Percentiles rank a stretch among this genome's conserved stretches.
Conservation (phyloP, 2,797 vertebrate species). For the Neoniphon sammara region DNA sequence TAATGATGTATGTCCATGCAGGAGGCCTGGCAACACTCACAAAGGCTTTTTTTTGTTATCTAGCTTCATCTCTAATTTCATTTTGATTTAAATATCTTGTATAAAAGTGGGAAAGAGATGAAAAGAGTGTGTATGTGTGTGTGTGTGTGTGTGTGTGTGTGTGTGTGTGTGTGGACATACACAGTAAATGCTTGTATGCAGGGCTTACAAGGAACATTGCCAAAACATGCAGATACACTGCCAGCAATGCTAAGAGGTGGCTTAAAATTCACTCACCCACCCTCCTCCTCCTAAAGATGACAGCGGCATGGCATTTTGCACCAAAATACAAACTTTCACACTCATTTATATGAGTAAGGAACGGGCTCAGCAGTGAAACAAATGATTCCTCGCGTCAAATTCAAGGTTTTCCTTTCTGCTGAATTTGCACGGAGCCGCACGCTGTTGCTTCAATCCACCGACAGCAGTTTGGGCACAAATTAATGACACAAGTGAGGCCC, state of each 20-base stretch:
- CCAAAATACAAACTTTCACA: slow-evolving; percentile 50
- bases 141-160: slow-evolving; percentile 21
- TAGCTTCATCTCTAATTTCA: slow-evolving; percentile 39
- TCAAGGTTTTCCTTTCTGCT: slow-evolving; percentile 27
- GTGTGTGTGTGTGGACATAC: slow-evolving; percentile 33
- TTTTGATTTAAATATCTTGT: slow-evolving; percentile 55
- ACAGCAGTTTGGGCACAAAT: slow-evolving; percentile 72
- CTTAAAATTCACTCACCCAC: slow-evolving; percentile 53
- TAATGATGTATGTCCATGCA: neutral
- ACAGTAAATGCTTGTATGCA: slow-evolving; percentile 52
- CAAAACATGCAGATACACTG: slow-evolving; percentile 67
- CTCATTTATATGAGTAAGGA: slow-evolving; percentile 57
- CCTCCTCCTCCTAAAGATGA: slow-evolving; percentile 29
- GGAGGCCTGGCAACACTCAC: slow-evolving; percentile 9
- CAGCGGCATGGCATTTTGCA: slow-evolving; percentile 44
- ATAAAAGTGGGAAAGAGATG: slow-evolving; percentile 38
- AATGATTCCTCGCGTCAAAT: slow-evolving; percentile 51
- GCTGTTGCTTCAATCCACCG: slow-evolving; percentile 52
- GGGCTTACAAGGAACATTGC: slow-evolving; percentile 63
- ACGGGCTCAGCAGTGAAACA: slow-evolving; percentile 51
- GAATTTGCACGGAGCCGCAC: slow-evolving; percentile 59
- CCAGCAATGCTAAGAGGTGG: slow-evolving; percentile 69
- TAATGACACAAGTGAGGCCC: slow-evolving; percentile 70
- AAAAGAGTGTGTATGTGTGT: slow-evolving; percentile 45
- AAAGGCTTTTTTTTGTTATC: slow-evolving; percentile 38